phyloP scores from a whole-genome alignment of 2,113 vertebrate species.

The Antechinus stuartii region DNA sequence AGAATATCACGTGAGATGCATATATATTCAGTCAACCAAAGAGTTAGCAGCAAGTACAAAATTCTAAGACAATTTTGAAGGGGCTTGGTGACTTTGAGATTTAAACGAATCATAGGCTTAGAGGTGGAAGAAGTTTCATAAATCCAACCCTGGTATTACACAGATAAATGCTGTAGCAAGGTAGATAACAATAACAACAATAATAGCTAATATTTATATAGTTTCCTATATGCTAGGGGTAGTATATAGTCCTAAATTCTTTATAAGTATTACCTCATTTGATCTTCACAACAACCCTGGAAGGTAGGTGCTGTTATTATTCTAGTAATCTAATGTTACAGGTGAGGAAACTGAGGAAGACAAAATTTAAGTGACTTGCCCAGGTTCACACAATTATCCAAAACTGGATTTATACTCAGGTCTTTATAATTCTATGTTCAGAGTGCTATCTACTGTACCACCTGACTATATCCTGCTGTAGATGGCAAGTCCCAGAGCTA shows the following conservation, averaged over 20 bases:
- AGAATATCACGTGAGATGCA: not conserved
- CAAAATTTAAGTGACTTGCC: not conserved
- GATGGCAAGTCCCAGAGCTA: not conserved
- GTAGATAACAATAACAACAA: not conserved
- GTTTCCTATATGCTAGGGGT: not conserved
- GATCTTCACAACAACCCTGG: not conserved
- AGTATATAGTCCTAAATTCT: not conserved
- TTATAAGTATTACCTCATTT: not conserved
- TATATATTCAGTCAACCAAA: not conserved
- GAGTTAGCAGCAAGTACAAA: not conserved
- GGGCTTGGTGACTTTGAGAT: constrained; percentile 1
- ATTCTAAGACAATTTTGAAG: constrained; percentile 12
- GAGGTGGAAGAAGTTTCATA: not conserved
- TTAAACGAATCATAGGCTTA: not conserved
- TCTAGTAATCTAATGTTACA: not conserved
- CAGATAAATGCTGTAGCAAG: not conserved
- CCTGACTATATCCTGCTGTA: not conserved
- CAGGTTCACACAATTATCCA: not conserved
- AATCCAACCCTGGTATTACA: not conserved
- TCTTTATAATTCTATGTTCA: not conserved
- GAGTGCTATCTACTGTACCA: not conserved
- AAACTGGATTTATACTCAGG: not conserved
- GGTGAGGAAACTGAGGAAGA: not conserved
- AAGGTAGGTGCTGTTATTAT: not conserved
- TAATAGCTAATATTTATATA: not conserved